phyloP scores from a whole-genome alignment of 2,113 vertebrate species.

The Lanius ludovicianus region DNA sequence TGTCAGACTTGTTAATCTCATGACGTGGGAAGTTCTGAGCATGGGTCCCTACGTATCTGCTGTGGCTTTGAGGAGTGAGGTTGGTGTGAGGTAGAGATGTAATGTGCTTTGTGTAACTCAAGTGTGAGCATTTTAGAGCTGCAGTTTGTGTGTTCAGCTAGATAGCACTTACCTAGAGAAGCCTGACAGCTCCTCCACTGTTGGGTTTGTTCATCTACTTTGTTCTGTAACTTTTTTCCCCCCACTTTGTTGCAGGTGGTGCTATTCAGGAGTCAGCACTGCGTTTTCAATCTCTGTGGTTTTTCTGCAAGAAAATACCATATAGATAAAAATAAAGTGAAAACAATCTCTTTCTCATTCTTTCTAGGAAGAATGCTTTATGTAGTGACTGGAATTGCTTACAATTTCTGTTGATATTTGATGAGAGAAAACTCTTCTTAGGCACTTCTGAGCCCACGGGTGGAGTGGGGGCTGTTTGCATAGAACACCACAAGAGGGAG shows the following conservation, averaged over 20 bases:
- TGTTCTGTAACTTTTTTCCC: constrained; percentile 61
- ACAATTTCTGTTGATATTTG: constrained; percentile 17
- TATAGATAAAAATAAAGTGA: constrained; percentile 75
- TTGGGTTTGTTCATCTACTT: constrained; percentile 70
- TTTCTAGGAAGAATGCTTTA: constrained; percentile 48
- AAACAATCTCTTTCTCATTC: constrained; percentile 69
- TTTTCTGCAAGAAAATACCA: constrained; percentile 72
- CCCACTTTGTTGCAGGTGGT: constrained; percentile 52
- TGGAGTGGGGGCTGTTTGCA: background rate
- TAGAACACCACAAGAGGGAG: constrained; percentile 47
- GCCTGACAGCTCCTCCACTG: constrained; percentile 21
- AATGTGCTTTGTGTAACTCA: constrained; percentile 68
- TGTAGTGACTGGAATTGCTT: background rate
- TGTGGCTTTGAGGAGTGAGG: constrained; percentile 60
- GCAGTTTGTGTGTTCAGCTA: constrained; percentile 65
- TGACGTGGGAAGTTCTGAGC: constrained; percentile 66
- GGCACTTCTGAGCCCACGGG: background rate
- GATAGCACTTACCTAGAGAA: constrained; percentile 66
- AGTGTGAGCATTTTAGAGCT: constrained; percentile 58
- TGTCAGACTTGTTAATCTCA: constrained; percentile 76
- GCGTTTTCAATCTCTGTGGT: constrained; percentile 67
- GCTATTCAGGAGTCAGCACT: constrained; percentile 59
- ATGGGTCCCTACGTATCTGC: constrained; percentile 64
- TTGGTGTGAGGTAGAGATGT: constrained; percentile 65
- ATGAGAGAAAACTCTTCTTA: background rate